Evolutionary conservation across 2,113 vertebrate species (phyloP).

Genomic region (Reinhardtius hippoglossoides): DNA sequence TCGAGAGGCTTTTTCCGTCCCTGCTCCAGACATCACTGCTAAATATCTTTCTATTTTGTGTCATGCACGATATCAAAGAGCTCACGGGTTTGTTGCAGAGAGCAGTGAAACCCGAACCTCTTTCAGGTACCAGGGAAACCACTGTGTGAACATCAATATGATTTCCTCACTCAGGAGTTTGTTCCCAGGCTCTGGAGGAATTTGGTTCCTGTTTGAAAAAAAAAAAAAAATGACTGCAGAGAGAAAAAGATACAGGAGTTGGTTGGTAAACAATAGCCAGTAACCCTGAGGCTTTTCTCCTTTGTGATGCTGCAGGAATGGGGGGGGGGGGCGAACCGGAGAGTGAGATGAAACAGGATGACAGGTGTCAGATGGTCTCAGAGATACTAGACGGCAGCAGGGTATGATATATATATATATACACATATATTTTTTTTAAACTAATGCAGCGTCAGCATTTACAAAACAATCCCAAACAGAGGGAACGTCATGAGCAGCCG

Average conservation of each 20-base stretch:
- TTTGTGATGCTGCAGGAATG: slow-evolving; percentile 40
- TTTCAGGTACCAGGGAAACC: background rate
- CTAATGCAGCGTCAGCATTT: slow-evolving; percentile 47
- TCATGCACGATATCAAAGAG: background rate
- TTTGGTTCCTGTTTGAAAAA: slow-evolving; percentile 50
- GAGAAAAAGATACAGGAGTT: slow-evolving; percentile 56
- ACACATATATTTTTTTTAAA: background rate
- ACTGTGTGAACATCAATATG: slow-evolving; percentile 53
- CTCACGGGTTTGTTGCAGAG: too few relatives aligned
- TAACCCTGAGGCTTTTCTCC: slow-evolving; percentile 50
- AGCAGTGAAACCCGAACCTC: background rate
- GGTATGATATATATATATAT: background rate
- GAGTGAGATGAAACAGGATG: slow-evolving; percentile 60
- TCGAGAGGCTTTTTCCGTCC: too few relatives aligned
- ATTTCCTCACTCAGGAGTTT: slow-evolving; percentile 52
- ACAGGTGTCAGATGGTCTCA: slow-evolving; percentile 70
- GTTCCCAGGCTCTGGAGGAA: slow-evolving; percentile 76
- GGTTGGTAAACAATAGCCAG: slow-evolving; percentile 70
- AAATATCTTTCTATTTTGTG: background rate
- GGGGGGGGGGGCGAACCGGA: slow-evolving; percentile 37
- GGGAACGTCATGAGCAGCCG: slow-evolving; percentile 9
- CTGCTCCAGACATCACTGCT: background rate
- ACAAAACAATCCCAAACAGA: slow-evolving; percentile 35
- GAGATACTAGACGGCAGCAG: slow-evolving; percentile 27
- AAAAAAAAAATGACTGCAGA: slow-evolving; percentile 34